A percentile compares a stretch with the other conserved stretches of the same genome.
Evolutionary conservation across 2,113 vertebrate species (phyloP).

Genomic region (Tor tambroides): DNA sequence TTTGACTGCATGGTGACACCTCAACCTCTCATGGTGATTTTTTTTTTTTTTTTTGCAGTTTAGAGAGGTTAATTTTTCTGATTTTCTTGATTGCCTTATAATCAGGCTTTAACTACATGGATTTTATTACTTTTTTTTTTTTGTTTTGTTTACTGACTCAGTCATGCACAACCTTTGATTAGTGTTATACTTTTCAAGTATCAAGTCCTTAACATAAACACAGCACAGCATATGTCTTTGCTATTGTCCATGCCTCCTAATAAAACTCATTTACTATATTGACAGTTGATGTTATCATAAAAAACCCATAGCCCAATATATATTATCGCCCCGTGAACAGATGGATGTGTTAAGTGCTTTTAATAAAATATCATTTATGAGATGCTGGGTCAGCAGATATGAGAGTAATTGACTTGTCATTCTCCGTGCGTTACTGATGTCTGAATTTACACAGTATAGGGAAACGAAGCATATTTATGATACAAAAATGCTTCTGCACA

Average conservation of each 20-base stretch:
- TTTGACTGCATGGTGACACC: background rate
- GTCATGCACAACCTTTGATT: too few relatives aligned
- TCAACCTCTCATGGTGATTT: background rate
- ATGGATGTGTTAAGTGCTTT: conserved; percentile 6
- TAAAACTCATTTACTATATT: background rate
- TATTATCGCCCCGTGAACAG: background rate
- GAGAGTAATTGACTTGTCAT: conserved; percentile 39
- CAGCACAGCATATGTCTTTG: background rate
- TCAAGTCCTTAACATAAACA: background rate
- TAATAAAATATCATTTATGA: background rate
- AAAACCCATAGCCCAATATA: background rate
- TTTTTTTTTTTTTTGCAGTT: too few relatives aligned
- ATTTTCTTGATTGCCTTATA: background rate
- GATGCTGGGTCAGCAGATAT: conserved; percentile 14
- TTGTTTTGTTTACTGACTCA: too few relatives aligned
- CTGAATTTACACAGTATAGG: background rate
- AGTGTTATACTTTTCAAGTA: background rate
- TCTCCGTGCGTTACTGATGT: background rate
- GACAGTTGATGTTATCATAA: background rate
- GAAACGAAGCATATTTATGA: background rate
- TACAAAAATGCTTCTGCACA: background rate
- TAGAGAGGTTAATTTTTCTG: background rate
- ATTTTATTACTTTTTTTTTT: background rate
- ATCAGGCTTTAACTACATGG: background rate
- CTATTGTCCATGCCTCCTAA: background rate